These are phyloP conservation scores for Conus betulinus DNA, from an alignment of 1,140 invertebrate genomes.

Conservation along the genomic window DNA sequence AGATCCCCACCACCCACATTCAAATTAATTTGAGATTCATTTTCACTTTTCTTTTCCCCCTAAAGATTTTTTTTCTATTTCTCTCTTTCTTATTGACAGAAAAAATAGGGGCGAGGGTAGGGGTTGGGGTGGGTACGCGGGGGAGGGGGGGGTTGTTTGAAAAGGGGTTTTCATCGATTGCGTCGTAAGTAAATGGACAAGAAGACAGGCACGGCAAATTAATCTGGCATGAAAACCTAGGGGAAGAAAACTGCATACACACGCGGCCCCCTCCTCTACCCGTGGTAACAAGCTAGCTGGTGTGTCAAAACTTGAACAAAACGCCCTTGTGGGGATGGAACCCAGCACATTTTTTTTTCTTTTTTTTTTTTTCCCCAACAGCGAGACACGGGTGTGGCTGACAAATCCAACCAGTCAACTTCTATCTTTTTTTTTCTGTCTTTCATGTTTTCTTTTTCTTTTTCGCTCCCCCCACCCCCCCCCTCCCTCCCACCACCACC, in stretches of 20 bases:
- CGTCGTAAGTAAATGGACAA: background rate
- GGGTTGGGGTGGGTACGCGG: background rate
- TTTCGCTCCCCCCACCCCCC: background rate
- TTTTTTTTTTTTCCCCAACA: too few relatives aligned
- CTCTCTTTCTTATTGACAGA: background rate
- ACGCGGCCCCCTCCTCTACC: background rate
- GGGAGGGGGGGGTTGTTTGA: background rate
- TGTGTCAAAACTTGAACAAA: conserved; percentile 2
- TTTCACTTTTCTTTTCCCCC: background rate
- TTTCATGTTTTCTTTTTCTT: background rate
- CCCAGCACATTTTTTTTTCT: too few relatives aligned
- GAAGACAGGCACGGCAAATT: background rate
- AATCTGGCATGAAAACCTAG: background rate
- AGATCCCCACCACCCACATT: background rate
- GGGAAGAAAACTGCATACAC: background rate
- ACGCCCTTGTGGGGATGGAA: background rate
- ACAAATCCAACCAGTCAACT: too few relatives aligned
- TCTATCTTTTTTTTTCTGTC: too few relatives aligned
- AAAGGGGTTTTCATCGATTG: background rate
- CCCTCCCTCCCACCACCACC: too few relatives aligned
- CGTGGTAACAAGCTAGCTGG: background rate
- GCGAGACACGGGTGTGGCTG: too few relatives aligned
- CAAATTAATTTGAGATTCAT: background rate
- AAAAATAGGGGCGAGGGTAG: background rate
- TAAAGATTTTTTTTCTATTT: too few relatives aligned